Base-by-base conservation (phyloP, 2,113 vertebrate species). In the Mustela lutreola region DNA sequence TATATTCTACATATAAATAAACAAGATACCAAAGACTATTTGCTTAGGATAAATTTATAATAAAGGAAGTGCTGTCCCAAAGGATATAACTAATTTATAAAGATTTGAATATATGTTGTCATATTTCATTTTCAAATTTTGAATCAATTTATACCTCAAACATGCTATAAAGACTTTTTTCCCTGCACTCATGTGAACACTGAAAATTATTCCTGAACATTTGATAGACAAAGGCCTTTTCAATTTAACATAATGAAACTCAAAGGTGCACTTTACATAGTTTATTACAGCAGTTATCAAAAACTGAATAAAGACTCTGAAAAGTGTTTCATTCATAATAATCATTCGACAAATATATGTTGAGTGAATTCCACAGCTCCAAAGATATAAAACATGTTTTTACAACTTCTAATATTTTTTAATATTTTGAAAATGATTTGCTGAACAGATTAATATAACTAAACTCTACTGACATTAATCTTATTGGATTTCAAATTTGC, bases 221-320 rank as follows among this genome's bases (percentile, higher is more conserved):
- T 75, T 78, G 18, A 36, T 93, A 83, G 65, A 93, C 31, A 81
- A 82, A 87, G 75, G 4, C 0, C 19, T 79, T 93, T 97, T 80
- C 26, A 67, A 45, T 67, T 75, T 92, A 91, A 56, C 6, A 45
- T 21, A 96, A 93, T 73, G 50, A 75, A 96, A 85, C 28, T 91
- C 36, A 94, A 78, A 80, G 14, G 11, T 81, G 1, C 5, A 39
- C 10, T 39, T 93, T 63, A 50, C 33, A 73, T 22, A 56, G 18
- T 58, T 75, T 60, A 78, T 82, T 90, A 79, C 0, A 78, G 15
- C 7, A 71, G 5, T 90, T 87, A 42, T 31, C 85, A 93, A 90
- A 63, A 63, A 6, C 21, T 65, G 50, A 82, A 65, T 45, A 81
- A 94, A 87, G 14, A 45, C 26, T 33, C 7, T 83, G 5, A 84